These are phyloP conservation scores for Agriopis marginaria DNA, from an alignment of 2,888 invertebrate species.

Conservation along the genomic window DNA sequence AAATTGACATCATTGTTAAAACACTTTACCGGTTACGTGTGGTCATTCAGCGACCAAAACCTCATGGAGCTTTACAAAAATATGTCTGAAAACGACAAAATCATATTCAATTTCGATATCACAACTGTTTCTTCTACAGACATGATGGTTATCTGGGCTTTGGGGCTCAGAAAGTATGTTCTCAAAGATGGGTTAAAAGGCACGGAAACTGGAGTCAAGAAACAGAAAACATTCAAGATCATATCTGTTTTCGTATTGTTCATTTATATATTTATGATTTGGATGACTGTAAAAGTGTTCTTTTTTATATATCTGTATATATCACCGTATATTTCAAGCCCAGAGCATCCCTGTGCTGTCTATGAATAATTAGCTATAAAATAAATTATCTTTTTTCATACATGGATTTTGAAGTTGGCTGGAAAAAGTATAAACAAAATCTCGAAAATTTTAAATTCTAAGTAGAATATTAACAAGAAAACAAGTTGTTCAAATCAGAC, in stretches of 20 bases:
- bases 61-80: constrained; percentile 38
- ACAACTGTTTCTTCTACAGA: constrained; percentile 45
- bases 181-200: constrained; percentile 52
- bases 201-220: constrained; percentile 37
- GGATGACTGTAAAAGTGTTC: neutral
- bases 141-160: constrained; percentile 42
- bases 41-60: constrained; percentile 53
- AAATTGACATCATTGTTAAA: constrained; percentile 44
- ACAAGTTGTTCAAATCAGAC: no score
- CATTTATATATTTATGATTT: constrained; percentile 16
- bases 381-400: no score
- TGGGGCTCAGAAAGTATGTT: constrained; percentile 53
- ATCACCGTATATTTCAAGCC: neutral
- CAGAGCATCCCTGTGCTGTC: no score
- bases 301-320: neutral
- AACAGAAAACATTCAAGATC: constrained; percentile 42
- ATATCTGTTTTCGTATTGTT: constrained; percentile 12
- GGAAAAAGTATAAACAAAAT: no score
- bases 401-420: no score
- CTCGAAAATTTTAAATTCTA: no score
- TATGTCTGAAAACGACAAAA: constrained; percentile 46
- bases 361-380: no score
- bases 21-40: constrained; percentile 49
- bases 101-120: constrained; percentile 55
- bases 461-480: no score